Conservation (phyloP, 2,113 vertebrate species). For the Sceloporus undulatus region DNA sequence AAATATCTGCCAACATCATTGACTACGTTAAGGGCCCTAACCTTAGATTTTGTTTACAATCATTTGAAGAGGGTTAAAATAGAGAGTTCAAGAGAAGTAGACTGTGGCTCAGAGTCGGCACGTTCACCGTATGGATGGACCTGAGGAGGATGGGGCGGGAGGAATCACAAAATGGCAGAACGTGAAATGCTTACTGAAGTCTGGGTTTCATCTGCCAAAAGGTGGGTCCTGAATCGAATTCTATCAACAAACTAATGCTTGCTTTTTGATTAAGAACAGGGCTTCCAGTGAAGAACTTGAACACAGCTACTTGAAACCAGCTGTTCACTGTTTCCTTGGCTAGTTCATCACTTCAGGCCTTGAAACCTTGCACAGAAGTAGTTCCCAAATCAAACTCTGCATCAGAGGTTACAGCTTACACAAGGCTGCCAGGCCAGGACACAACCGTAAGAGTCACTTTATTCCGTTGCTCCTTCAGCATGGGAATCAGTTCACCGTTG, state of each 20-base stretch:
- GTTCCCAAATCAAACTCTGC: not conserved
- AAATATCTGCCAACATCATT: not conserved
- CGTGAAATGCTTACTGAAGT: slow-evolving; percentile 2
- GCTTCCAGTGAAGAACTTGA: not conserved
- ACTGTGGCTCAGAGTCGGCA: not conserved
- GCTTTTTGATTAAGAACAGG: not conserved
- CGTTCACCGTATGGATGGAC: not conserved
- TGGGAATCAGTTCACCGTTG: slow-evolving; percentile 90
- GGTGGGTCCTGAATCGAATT: not conserved
- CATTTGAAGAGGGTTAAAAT: not conserved
- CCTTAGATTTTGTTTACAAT: not conserved
- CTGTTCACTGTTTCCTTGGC: not conserved
- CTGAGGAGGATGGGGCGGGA: not conserved
- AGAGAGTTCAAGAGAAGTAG: not conserved
- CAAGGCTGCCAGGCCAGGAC: slow-evolving; percentile 91
- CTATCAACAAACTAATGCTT: not conserved
- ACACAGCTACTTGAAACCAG: fast-evolving
- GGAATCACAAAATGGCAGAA: not conserved
- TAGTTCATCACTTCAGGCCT: fast-evolving
- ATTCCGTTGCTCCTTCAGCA: slow-evolving; percentile 93
- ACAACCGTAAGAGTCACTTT: slow-evolving; percentile 91
- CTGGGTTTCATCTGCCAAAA: not conserved
- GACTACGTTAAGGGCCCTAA: not conserved
- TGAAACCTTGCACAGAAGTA: not conserved
- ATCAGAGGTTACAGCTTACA: slow-evolving; percentile 65